phyloP scores from a whole-genome alignment of 2,888 invertebrate genomes.

The Amblyjoppa proteus region DNA sequence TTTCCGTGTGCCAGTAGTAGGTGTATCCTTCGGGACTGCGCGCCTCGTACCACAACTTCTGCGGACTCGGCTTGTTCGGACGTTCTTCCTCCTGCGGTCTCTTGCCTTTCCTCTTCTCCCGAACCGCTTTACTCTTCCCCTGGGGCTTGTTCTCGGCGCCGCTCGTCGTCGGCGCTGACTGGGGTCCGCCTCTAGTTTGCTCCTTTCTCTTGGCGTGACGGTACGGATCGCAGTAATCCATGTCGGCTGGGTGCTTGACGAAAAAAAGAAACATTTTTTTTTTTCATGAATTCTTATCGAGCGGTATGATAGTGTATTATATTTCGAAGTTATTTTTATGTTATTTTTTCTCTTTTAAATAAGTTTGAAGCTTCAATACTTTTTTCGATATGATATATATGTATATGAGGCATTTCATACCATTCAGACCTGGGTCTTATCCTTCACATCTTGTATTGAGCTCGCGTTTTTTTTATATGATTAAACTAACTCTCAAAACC shows the following conservation, averaged over 20 bases:
- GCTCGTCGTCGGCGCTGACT: conserved; percentile 46
- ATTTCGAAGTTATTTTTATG: no score
- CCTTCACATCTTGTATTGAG: no score
- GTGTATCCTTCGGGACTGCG: conserved; percentile 91
- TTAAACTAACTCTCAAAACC: no score
- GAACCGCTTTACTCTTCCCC: conserved; percentile 73
- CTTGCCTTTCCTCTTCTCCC: conserved; percentile 80
- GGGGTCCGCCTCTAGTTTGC: conserved; percentile 48
- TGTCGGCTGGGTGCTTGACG: conserved; percentile 74
- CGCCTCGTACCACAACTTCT: conserved; percentile 92
- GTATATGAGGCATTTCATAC: no score
- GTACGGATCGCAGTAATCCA: conserved; percentile 80
- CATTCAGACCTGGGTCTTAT: no score
- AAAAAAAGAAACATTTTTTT: conserved; percentile 7
- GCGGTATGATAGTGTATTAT: no score
- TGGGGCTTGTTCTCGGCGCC: conserved; percentile 75
- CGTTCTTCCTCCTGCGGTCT: conserved; percentile 72
- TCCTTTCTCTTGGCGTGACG: conserved; percentile 67
- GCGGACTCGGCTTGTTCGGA: conserved; percentile 70
- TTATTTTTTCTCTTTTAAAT: no score
- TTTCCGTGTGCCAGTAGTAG: conserved; percentile 95
- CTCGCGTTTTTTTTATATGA: no score
- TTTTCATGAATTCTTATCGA: background rate
- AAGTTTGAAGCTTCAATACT: no score
- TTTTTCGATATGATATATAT: no score